Evolutionary conservation across 2,888 invertebrate genomes (phyloP).

Genomic region (Ichneumoninae sp.): DNA sequence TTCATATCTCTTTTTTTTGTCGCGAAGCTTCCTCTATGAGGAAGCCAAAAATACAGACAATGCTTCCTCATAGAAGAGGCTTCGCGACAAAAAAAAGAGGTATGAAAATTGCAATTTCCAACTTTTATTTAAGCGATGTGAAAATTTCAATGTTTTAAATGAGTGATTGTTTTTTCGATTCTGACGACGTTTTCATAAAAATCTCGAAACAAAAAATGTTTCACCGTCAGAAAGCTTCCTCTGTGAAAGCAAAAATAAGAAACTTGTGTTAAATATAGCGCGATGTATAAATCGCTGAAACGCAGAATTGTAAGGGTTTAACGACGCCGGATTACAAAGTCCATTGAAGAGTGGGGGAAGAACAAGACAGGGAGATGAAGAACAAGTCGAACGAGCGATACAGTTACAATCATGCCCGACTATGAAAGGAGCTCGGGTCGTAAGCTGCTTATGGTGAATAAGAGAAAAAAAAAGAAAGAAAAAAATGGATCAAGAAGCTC

Average conservation of each 20-base stretch:
- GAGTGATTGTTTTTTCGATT: too few species aligned
- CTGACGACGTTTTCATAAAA: too few species aligned
- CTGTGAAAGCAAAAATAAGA: neutral
- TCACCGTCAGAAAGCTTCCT: too few species aligned
- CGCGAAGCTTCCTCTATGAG: too few species aligned
- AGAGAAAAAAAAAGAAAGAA: neutral
- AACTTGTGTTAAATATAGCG: slow-evolving; percentile 1
- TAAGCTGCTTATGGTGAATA: slow-evolving; percentile 32
- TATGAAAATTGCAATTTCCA: too few species aligned
- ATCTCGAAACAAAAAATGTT: too few species aligned
- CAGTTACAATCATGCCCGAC: neutral
- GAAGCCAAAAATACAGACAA: too few species aligned
- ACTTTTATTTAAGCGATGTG: too few species aligned
- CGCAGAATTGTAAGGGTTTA: slow-evolving; percentile 8
- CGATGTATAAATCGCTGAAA: neutral
- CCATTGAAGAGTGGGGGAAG: neutral
- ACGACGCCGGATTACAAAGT: slow-evolving; percentile 9
- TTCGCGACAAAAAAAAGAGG: too few species aligned
- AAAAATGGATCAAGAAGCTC: slow-evolving; percentile 48
- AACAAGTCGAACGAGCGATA: slow-evolving; percentile 7
- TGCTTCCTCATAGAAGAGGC: too few species aligned
- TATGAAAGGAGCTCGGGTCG: slow-evolving; percentile 14
- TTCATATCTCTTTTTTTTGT: too few species aligned
- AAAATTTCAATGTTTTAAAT: too few species aligned
- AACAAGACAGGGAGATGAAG: neutral